Evolutionary conservation across 2,797 vertebrate genomes (phyloP).

Genomic region (Coregonus ussuriensis): DNA sequence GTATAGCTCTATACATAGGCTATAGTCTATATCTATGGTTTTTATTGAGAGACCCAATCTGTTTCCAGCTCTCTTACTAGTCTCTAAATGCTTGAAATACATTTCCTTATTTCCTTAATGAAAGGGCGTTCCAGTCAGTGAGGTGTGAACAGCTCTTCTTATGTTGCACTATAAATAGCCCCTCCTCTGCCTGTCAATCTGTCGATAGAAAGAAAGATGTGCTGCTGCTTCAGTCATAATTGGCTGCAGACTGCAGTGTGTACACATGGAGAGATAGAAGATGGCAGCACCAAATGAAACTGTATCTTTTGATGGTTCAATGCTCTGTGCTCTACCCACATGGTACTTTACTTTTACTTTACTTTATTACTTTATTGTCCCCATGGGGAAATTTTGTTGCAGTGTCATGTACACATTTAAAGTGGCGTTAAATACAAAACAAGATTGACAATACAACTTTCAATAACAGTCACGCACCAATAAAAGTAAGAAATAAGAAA

Average conservation of each 20-base stretch:
- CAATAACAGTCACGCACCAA: no score
- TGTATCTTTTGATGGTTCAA: slow-evolving; percentile 28
- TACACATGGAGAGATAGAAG: neutral
- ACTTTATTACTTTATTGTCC: no score
- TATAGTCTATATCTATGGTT: slow-evolving; percentile 43
- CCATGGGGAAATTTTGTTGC: no score
- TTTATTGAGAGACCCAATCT: slow-evolving; percentile 62
- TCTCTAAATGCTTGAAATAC: slow-evolving; percentile 63
- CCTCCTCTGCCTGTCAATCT: slow-evolving; percentile 39
- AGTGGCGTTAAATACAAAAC: no score
- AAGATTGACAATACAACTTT: no score
- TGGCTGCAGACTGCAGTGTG: slow-evolving; percentile 14
- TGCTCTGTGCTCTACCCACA: slow-evolving; percentile 13
- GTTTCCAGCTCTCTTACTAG: slow-evolving; percentile 51
- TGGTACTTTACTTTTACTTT: no score
- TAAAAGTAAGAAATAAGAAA: no score
- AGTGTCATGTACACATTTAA: no score
- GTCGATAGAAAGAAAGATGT: no score
- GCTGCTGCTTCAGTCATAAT: no score
- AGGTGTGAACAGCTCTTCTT: slow-evolving; percentile 68
- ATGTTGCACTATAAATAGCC: slow-evolving; percentile 70
- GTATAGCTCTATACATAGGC: no score
- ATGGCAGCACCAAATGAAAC: slow-evolving; percentile 40
- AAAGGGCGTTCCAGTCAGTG: slow-evolving; percentile 69
- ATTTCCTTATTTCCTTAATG: slow-evolving; percentile 70